Evolutionary conservation across 2,888 invertebrate species (phyloP).

Genomic region (Scaptomyza caliginosa): DNA sequence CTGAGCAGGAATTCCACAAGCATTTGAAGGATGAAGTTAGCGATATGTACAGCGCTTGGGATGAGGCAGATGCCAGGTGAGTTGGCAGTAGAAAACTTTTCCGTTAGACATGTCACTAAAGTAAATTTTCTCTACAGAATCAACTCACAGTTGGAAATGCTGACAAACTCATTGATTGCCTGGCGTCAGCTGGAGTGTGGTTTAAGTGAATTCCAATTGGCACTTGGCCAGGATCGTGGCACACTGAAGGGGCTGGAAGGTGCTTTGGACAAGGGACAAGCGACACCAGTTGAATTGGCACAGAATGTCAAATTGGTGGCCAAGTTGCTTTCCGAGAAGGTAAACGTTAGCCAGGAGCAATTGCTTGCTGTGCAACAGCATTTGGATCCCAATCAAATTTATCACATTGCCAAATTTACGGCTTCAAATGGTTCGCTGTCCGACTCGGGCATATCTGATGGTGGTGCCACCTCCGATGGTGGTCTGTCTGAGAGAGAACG

Average conservation of each 20-base stretch:
- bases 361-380: conserved; percentile 82
- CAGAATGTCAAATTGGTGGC: conserved; percentile 84
- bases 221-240: conserved; percentile 88
- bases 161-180: conserved; percentile 89
- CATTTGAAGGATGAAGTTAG: conserved; percentile 88
- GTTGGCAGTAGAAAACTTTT: not conserved
- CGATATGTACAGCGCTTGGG: conserved; percentile 89
- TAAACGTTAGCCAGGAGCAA: conserved; percentile 83
- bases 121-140: conserved; percentile 85
- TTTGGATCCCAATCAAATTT: conserved; percentile 82
- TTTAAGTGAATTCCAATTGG: conserved; percentile 90
- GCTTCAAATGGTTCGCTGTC: conserved; percentile 87
- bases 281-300: conserved; percentile 82
- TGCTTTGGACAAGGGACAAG: conserved; percentile 82
- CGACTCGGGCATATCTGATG: conserved; percentile 90
- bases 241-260: conserved; percentile 83
- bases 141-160: conserved; percentile 88
- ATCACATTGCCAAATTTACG: conserved; percentile 83
- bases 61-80: conserved; percentile 88
- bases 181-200: conserved; percentile 92
- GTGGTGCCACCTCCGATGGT: conserved; percentile 89
- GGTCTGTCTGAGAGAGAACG: conserved; percentile 88
- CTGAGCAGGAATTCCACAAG: conserved; percentile 84
- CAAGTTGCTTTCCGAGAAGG: conserved; percentile 83
- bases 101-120: not conserved